These are phyloP conservation scores for Oplegnathus fasciatus DNA, from an alignment of 2,113 vertebrate genomes.

Conservation along the genomic window DNA sequence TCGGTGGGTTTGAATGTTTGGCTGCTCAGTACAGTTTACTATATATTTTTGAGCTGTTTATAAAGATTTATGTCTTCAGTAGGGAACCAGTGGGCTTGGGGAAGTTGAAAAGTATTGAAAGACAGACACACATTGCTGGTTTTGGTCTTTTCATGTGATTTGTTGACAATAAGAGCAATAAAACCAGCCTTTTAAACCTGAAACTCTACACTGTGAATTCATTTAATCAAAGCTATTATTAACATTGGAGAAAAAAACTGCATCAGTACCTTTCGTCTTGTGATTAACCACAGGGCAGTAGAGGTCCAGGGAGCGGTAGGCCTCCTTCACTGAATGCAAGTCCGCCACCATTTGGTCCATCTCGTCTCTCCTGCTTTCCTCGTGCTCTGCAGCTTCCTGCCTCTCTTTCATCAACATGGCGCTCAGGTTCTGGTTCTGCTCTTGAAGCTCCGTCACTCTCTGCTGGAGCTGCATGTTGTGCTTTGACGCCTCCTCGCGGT, in stretches of 20 bases:
- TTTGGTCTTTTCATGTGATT: too few relatives aligned
- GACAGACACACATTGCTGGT: too few relatives aligned
- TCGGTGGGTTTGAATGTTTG: too few relatives aligned
- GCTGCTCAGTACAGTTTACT: too few relatives aligned
- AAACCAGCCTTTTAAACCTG: background rate
- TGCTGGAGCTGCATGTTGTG: background rate
- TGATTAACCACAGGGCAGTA: constrained; percentile 61
- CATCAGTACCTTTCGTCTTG: constrained; percentile 32
- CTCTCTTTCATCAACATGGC: background rate
- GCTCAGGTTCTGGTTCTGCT: constrained; percentile 37
- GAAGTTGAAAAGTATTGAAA: too few relatives aligned
- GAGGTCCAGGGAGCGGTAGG: constrained; percentile 25
- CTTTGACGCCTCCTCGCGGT: background rate
- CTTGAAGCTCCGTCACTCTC: background rate
- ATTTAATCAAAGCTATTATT: background rate
- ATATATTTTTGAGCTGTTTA: too few relatives aligned
- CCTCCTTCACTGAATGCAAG: background rate
- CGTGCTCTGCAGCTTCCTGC: background rate
- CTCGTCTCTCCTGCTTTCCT: background rate
- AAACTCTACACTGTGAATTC: background rate
- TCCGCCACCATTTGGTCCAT: background rate
- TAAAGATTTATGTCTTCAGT: too few relatives aligned
- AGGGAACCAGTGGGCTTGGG: too few relatives aligned
- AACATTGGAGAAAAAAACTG: background rate
- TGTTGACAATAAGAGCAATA: background rate